Conservation (phyloP, 2,113 vertebrate genomes). For the Trinectes maculatus region DNA sequence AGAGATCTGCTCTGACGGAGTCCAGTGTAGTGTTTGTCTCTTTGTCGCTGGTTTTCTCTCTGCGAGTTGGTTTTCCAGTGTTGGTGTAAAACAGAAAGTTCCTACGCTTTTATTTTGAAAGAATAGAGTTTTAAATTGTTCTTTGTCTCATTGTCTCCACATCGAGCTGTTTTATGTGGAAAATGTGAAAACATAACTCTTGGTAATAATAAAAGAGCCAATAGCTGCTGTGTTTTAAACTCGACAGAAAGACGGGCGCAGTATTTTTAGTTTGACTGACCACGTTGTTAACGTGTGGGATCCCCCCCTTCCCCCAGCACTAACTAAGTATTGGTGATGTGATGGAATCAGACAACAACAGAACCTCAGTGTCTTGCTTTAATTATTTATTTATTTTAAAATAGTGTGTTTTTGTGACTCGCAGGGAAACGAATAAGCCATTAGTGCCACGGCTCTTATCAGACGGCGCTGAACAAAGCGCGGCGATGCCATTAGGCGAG, state of each 20-base stretch:
- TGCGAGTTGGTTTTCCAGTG: neutral
- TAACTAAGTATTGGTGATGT: neutral
- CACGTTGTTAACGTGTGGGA: slow-evolving; percentile 1
- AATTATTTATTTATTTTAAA: neutral
- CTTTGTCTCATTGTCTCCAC: too few relatives aligned
- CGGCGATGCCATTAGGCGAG: slow-evolving; percentile 76
- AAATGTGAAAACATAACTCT: neutral
- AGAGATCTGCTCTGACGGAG: slow-evolving; percentile 48
- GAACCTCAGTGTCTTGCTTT: too few relatives aligned
- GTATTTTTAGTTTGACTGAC: slow-evolving; percentile 11
- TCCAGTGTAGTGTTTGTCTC: neutral
- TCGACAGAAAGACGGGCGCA: neutral
- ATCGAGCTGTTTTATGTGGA: neutral
- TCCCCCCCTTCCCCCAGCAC: slow-evolving; percentile 32
- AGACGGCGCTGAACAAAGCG: slow-evolving; percentile 71
- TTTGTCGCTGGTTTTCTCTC: neutral
- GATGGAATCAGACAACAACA: slow-evolving; percentile 19
- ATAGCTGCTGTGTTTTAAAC: neutral
- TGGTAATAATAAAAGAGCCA: neutral
- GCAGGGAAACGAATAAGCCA: slow-evolving; percentile 76
- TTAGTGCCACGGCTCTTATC: slow-evolving; percentile 79
- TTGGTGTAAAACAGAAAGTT: too few relatives aligned
- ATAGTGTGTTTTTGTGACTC: slow-evolving; percentile 39
- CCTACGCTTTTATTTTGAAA: neutral
- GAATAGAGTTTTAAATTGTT: too few relatives aligned